Evolutionary conservation across 1,140 invertebrate genomes (phyloP).

Genomic region (Drosophila athabasca): DNA sequence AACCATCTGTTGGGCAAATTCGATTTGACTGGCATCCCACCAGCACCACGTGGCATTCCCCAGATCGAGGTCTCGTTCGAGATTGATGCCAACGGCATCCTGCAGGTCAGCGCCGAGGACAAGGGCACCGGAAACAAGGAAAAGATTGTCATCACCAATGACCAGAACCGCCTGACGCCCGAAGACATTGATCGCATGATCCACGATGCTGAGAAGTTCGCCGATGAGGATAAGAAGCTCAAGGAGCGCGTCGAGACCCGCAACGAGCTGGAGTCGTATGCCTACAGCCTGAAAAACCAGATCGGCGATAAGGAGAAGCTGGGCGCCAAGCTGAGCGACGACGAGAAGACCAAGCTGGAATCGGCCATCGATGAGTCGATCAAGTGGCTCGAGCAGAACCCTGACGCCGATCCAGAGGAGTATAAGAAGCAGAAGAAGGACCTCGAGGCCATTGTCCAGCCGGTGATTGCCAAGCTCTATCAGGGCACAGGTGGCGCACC

Average conservation of each 20-base stretch:
- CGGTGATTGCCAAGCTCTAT: constrained; percentile 98
- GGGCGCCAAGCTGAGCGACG: constrained; percentile 94
- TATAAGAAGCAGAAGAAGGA: constrained; percentile 99
- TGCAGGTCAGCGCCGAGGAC: constrained; percentile 98
- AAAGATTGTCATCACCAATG: constrained; percentile 99
- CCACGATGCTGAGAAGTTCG: constrained; percentile 98
- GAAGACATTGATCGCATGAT: constrained; percentile 99
- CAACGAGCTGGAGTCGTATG: constrained; percentile 98
- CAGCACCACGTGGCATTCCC: constrained; percentile 98
- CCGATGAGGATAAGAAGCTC: constrained; percentile 98
- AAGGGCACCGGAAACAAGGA: constrained; percentile 99
- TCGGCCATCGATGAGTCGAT: constrained; percentile 98
- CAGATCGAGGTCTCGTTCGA: constrained; percentile 99
- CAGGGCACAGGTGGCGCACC: constrained; percentile 90
- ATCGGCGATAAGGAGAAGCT: constrained; percentile 98
- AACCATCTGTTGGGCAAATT: constrained; percentile 99
- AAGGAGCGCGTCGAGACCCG: constrained; percentile 98
- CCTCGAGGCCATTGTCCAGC: constrained; percentile 97
- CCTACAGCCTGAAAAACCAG: constrained; percentile 99
- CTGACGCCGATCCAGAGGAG: constrained; percentile 96
- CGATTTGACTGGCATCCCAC: constrained; percentile 98
- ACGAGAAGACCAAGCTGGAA: constrained; percentile 98
- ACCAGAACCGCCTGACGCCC: constrained; percentile 97
- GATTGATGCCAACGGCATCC: constrained; percentile 99
- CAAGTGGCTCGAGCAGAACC: constrained; percentile 98